phyloP scores from a whole-genome alignment of 2,113 vertebrate genomes.

The Caracal caracal region DNA sequence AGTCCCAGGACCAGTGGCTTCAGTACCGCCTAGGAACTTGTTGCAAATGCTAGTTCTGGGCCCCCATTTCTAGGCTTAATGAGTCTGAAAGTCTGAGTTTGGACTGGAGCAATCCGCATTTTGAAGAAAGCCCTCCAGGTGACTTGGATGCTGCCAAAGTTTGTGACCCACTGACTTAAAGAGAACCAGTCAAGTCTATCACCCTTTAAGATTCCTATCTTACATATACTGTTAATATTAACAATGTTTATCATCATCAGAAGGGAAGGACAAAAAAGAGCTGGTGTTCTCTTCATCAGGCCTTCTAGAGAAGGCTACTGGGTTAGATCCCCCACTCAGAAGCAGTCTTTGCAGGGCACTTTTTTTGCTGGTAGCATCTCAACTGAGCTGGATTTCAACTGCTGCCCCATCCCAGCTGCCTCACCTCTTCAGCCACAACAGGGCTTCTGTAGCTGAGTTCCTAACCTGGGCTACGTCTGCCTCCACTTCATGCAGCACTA shows the following conservation, averaged over 20 bases:
- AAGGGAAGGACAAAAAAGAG: neutral
- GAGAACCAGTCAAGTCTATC: neutral
- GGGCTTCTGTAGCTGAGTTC: slow-evolving; percentile 97
- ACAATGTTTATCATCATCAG: neutral
- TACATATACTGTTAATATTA: neutral
- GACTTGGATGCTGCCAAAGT: neutral
- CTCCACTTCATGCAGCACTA: slow-evolving; percentile 94
- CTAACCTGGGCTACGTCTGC: slow-evolving; percentile 90
- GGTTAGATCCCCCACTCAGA: neutral
- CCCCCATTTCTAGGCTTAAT: neutral
- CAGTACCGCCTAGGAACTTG: neutral
- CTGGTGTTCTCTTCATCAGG: neutral
- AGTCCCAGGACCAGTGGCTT: neutral
- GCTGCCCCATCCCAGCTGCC: neutral
- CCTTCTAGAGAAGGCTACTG: neutral
- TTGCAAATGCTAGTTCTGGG: neutral
- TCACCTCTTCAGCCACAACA: slow-evolving; percentile 96
- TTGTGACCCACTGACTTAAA: neutral
- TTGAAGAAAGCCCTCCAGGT: neutral
- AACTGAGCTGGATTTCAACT: neutral
- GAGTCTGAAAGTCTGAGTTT: neutral
- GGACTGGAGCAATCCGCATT: neutral
- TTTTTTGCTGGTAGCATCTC: neutral
- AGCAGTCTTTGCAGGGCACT: neutral
- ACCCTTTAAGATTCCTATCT: neutral